Percentiles rank a stretch among this genome's conserved stretches.
Conservation (phyloP, 2,113 vertebrate genomes). For the Triplophysa siluroides region DNA sequence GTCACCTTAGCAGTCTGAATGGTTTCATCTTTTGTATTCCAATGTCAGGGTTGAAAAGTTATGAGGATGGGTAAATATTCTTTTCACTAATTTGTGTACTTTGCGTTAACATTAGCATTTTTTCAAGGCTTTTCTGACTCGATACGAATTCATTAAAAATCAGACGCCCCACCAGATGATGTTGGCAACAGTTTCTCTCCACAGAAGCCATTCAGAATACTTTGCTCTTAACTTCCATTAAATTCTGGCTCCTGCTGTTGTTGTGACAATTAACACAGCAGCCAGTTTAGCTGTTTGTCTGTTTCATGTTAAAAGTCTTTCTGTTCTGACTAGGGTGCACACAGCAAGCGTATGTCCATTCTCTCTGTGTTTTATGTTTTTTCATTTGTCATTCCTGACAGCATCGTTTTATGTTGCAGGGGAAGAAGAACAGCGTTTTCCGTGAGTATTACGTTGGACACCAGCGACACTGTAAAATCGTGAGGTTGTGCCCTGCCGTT, state of each 20-base stretch:
- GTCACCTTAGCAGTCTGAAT: too few species aligned
- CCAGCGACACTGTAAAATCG: slow-evolving; percentile 93
- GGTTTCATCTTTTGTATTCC: too few species aligned
- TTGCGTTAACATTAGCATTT: not conserved
- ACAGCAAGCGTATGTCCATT: not conserved
- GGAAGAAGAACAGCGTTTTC: slow-evolving; percentile 94
- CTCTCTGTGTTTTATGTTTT: not conserved
- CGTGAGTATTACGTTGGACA: slow-evolving; percentile 92
- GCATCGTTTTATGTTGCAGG: slow-evolving; percentile 70
- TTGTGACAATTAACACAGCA: slow-evolving; percentile 27
- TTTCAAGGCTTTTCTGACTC: not conserved
- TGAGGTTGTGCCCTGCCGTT: slow-evolving; percentile 88
- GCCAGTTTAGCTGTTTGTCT: not conserved
- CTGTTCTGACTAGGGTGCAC: not conserved
- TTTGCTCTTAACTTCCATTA: slow-evolving; percentile 15
- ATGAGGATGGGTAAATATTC: too few species aligned
- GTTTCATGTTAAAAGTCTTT: slow-evolving; percentile 5
- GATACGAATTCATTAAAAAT: not conserved
- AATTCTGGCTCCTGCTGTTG: slow-evolving; percentile 6
- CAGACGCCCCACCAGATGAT: not conserved
- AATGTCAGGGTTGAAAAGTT: too few species aligned
- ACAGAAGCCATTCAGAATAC: not conserved
- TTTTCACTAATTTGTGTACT: not conserved
- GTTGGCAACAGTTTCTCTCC: not conserved
- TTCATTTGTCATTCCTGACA: not conserved